phyloP scores from a whole-genome alignment of 92 coral and sea anemone genomes.

The Phenganax marumi region DNA sequence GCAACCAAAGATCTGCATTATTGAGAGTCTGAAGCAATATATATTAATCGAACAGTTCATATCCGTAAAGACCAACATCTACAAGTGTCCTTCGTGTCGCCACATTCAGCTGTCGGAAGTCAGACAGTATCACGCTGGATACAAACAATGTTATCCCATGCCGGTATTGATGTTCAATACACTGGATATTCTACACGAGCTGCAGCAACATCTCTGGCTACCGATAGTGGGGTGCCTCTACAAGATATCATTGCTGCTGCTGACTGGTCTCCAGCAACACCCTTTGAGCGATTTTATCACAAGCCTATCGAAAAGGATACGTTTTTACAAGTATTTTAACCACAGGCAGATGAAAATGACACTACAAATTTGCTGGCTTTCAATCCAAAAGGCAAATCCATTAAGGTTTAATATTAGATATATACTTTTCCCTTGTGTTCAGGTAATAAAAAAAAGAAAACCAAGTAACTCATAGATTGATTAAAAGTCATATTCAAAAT shows the following conservation, averaged over 20 bases:
- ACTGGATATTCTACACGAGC: too few species aligned
- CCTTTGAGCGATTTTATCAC: not conserved
- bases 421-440: too few species aligned
- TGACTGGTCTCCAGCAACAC: constrained; percentile 40
- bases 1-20: too few species aligned
- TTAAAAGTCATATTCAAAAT: not conserved
- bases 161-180: too few species aligned
- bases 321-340: not conserved
- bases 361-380: too few species aligned
- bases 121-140: constrained; percentile 49
- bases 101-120: constrained; percentile 38
- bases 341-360: too few species aligned
- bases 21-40: too few species aligned
- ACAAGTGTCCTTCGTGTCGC: too few species aligned
- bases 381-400: not conserved
- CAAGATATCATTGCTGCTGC: constrained; percentile 27
- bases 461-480: not conserved
- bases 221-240: constrained; percentile 37
- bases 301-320: not conserved
- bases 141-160: constrained; percentile 21
- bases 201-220: too few species aligned
- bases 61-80: too few species aligned
- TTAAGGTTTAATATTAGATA: not conserved
- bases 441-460: too few species aligned
- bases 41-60: too few species aligned